Evolutionary conservation across 2,797 vertebrate species (phyloP).

Genomic region (Neoniphon sammara): DNA sequence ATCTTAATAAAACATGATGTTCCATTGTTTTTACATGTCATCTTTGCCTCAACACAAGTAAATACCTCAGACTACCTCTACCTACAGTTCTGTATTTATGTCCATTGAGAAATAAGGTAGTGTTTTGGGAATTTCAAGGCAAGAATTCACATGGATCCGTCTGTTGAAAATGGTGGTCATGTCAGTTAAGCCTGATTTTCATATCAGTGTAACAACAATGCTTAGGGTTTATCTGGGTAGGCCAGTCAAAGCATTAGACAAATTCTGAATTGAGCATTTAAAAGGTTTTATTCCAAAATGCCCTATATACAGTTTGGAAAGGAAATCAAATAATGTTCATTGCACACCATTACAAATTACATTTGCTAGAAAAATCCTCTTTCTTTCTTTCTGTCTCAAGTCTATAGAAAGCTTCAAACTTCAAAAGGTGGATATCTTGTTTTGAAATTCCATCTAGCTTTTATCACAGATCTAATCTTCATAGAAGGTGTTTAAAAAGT

Average conservation of each 20-base stretch:
- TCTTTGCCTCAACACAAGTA: no score
- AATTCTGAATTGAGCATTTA: neutral
- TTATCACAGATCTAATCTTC: no score
- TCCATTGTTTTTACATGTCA: conserved; percentile 59
- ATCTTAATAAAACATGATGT: conserved; percentile 42
- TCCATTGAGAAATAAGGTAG: neutral
- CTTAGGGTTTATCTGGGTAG: neutral
- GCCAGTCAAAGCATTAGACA: neutral
- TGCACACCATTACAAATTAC: neutral
- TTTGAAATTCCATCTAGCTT: no score
- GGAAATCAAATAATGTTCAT: neutral
- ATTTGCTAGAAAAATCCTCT: no score
- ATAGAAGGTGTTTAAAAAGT: no score
- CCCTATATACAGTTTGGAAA: conserved; percentile 12
- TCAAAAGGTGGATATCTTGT: neutral
- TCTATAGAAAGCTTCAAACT: neutral
- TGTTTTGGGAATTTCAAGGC: neutral
- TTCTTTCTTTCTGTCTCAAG: no score
- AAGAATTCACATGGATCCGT: no score
- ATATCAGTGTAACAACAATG: neutral
- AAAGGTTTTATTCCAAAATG: conserved; percentile 76
- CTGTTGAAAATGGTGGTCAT: neutral
- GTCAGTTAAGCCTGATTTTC: no score
- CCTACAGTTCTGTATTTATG: conserved; percentile 44
- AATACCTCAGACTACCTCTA: no score